Base-by-base conservation (phyloP, 2,113 vertebrate genomes). In the Pica pica region DNA sequence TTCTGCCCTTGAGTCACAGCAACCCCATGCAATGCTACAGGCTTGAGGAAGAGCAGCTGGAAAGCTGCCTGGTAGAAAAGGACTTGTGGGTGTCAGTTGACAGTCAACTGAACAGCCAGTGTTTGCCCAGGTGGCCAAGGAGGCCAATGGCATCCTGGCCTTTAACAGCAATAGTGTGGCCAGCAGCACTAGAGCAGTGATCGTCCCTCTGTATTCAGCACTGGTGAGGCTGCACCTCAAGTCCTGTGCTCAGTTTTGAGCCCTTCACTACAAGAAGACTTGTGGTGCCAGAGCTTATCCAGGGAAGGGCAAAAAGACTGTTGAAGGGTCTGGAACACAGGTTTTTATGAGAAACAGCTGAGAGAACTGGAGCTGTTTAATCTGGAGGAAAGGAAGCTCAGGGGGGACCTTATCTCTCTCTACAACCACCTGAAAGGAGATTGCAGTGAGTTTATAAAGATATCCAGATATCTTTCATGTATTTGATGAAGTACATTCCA, bases 341-440 rank as follows among this genome's bases (percentile, higher is more conserved):
- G 10, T 56, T 68, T 63, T 2, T 3, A 41, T 63, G 18, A 69
- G 41, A 47, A 90, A 18, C 21, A 35, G 41, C 31, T 61, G 31
- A 61, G 26, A 10, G 33, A 89, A 52, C 13, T 59, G 31, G 15
- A 8, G 30, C 17, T 55, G 5, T 69, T 49, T 69, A 42, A 69
- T 33, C 47, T 69, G 18, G 31, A 83, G 35, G 33, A 73, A 53
- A 53, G 27, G 19, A 69, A 31, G 22, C 63, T 83, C 35, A 22
- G 3, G 10, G 26, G 39, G 10, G 2, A 33, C 22, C 15, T 63
- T 63, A 77, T 69, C 0, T 0, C 46, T 42, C n/a, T 61, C n/a
- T 69, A 31, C 30, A 83, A 19, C 26, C 76, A 56, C 18, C 21
- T 63, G 47, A 76, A 61, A 55, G 20, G 26, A 83, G 31, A 41